Conservation (phyloP, 2,888 invertebrate species). For the Diarsia mendica region DNA sequence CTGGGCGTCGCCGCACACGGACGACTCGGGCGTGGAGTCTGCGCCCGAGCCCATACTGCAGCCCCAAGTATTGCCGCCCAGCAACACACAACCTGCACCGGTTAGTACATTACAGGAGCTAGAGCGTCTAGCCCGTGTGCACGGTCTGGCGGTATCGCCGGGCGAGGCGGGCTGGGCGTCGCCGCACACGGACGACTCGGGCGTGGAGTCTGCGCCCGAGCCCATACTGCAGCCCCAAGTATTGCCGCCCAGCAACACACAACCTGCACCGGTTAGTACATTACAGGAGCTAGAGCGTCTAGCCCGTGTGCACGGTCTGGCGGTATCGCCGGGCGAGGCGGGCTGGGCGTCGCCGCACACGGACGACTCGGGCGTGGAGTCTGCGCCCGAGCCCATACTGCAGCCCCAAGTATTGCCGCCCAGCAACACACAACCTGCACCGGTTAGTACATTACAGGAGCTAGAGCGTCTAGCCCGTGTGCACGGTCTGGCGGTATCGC, state of each 20-base stretch:
- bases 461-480: constrained; percentile 88
- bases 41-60: constrained; percentile 60
- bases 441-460: no score
- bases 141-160: constrained; percentile 91
- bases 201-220: constrained; percentile 75
- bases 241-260: no score
- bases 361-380: constrained; percentile 80
- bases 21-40: constrained; percentile 80
- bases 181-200: constrained; percentile 78
- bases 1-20: constrained; percentile 77
- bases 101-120: no score
- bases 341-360: constrained; percentile 76
- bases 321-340: constrained; percentile 86
- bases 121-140: constrained; percentile 90
- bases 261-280: no score
- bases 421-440: no score
- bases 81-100: no score
- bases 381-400: constrained; percentile 63
- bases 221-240: not conserved
- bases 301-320: constrained; percentile 93
- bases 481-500: constrained; percentile 92
- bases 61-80: no score
- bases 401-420: no score
- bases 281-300: no score
- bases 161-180: constrained; percentile 83